Percentiles rank a stretch among this genome's conserved stretches.
phyloP scores from a whole-genome alignment of 2,888 invertebrate genomes.

The Megamerina dolium region DNA sequence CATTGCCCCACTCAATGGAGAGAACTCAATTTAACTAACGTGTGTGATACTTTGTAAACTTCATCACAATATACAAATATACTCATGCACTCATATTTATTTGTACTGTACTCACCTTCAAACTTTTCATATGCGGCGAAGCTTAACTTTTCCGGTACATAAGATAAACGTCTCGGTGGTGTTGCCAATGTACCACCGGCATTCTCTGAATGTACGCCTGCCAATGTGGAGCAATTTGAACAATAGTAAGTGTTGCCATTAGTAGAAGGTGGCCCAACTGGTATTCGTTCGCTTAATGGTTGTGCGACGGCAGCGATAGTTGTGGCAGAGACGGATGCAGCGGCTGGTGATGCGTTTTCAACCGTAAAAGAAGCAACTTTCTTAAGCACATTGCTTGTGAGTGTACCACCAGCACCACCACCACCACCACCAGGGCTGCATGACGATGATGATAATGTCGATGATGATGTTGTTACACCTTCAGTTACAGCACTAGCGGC shows the following conservation, averaged over 20 bases:
- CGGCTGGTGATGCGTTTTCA: conserved; percentile 56
- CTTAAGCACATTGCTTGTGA: conserved; percentile 67
- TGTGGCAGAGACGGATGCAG: conserved; percentile 19
- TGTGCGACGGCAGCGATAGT: conserved; percentile 7
- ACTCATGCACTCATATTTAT: too few relatives aligned
- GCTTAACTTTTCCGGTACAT: conserved; percentile 80
- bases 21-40: neutral
- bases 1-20: neutral
- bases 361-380: conserved; percentile 80
- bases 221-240: too few relatives aligned
- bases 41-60: too few relatives aligned
- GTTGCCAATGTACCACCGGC: conserved; percentile 13
- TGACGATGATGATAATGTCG: conserved; percentile 16
- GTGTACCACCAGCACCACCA: too few relatives aligned
- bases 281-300: too few relatives aligned
- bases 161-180: conserved; percentile 62
- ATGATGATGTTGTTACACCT: conserved; percentile 5
- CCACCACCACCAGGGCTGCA: too few relatives aligned
- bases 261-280: too few relatives aligned
- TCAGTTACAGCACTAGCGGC: conserved; percentile 14
- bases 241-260: too few relatives aligned
- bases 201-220: conserved; percentile 21
- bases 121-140: conserved; percentile 85
- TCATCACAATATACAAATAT: too few relatives aligned
- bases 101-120: conserved; percentile 71